Conservation (phyloP, 2,888 invertebrate species). For the Orchesella flavescens region DNA sequence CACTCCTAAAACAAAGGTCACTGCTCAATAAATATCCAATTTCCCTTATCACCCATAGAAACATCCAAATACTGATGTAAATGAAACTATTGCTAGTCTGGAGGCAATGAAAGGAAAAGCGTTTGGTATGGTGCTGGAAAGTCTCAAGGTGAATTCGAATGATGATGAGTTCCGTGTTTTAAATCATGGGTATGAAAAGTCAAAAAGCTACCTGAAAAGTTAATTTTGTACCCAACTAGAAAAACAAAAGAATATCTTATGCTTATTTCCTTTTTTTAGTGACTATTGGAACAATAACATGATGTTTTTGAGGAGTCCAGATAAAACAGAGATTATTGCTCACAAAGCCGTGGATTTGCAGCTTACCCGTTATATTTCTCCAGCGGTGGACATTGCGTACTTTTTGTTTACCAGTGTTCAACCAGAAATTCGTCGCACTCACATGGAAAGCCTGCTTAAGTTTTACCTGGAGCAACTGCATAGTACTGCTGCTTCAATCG, state of each 20-base stretch:
- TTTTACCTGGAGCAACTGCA: not conserved
- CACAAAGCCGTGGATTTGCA: not conserved
- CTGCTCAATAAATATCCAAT: not conserved
- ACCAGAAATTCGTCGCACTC: not conserved
- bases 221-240: too few relatives aligned
- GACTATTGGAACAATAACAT: slow-evolving; percentile 39
- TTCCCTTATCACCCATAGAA: not conserved
- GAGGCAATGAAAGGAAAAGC: not conserved
- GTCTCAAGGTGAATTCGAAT: not conserved
- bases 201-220: too few relatives aligned
- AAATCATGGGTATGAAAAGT: slow-evolving; percentile 26
- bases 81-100: not conserved
- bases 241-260: not conserved
- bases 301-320: slow-evolving; percentile 16
- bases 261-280: not conserved
- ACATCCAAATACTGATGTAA: not conserved
- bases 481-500: not conserved
- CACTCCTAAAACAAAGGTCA: too few relatives aligned
- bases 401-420: not conserved
- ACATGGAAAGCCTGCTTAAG: not conserved
- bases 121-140: not conserved
- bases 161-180: slow-evolving; percentile 1
- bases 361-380: not conserved
- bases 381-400: not conserved
- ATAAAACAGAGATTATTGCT: not conserved